A percentile compares a stretch with the other conserved stretches of the same genome.
phyloP scores from a whole-genome alignment of 2,888 invertebrate genomes.

The Hirudinaria manillensis region DNA sequence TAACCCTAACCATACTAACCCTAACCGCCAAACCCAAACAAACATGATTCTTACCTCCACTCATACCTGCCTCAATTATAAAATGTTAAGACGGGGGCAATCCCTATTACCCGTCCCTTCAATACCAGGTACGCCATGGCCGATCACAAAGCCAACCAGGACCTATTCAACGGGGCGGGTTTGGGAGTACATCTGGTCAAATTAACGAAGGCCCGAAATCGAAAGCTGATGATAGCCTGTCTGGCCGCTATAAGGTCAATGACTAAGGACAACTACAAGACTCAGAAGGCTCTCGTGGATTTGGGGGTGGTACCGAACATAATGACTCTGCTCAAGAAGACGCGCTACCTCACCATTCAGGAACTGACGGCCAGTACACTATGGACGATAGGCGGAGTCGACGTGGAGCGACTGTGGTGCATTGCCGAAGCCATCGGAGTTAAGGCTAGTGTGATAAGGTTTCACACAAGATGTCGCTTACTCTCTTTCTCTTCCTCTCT shows the following conservation, averaged over 20 bases:
- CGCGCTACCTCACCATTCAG: constrained; percentile 27
- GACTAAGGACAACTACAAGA: constrained; percentile 3
- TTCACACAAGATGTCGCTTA: background rate
- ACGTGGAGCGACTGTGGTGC: constrained; percentile 14
- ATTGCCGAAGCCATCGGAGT: constrained; percentile 27
- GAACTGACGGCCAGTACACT: constrained; percentile 26
- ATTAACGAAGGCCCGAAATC: constrained; percentile 20
- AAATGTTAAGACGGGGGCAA: too few species aligned
- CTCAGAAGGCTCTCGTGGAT: constrained; percentile 15
- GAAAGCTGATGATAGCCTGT: constrained; percentile 22
- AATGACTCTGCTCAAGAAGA: constrained; percentile 23
- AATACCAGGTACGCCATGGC: background rate
- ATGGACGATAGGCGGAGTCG: constrained; percentile 22
- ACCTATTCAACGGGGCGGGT: background rate
- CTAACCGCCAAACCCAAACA: too few species aligned
- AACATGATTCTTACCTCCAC: too few species aligned
- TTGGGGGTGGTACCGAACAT: background rate
- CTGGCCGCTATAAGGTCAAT: constrained; percentile 20
- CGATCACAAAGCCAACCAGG: constrained; percentile 11
- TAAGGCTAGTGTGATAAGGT: background rate
- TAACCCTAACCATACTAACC: too few species aligned
- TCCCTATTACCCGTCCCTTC: too few species aligned
- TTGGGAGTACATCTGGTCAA: constrained; percentile 8
- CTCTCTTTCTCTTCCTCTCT: background rate
- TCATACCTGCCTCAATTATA: too few species aligned